These are phyloP conservation scores for Sebastolobus alascanus DNA, from an alignment of 2,797 vertebrate genomes.

Conservation along the genomic window DNA sequence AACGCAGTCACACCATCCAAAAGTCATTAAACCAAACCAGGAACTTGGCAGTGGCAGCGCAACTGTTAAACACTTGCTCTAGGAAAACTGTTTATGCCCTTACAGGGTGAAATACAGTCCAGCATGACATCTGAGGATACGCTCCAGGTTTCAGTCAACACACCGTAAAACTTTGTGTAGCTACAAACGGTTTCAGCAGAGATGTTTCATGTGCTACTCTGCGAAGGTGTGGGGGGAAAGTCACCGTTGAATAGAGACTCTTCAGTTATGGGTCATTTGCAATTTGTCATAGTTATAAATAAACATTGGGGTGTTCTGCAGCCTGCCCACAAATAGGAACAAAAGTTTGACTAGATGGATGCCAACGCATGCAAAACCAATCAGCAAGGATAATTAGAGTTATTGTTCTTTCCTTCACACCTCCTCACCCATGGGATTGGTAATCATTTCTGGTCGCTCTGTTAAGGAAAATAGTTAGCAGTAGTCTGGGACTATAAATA, in stretches of 20 bases:
- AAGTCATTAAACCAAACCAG: slow-evolving; percentile 72
- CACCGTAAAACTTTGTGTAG: slow-evolving; percentile 58
- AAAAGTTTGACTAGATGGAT: slow-evolving; percentile 55
- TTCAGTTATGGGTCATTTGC: slow-evolving; percentile 39
- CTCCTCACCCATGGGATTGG: slow-evolving; percentile 45
- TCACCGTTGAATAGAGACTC: slow-evolving; percentile 33
- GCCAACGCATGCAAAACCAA: slow-evolving; percentile 62
- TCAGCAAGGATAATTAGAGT: slow-evolving; percentile 60
- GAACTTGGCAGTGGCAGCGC: slow-evolving; percentile 50
- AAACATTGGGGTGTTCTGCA: slow-evolving; percentile 37
- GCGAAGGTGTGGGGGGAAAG: slow-evolving; percentile 33
- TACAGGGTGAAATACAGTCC: slow-evolving; percentile 61
- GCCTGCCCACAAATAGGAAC: slow-evolving; percentile 47
- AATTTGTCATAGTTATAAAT: slow-evolving; percentile 64
- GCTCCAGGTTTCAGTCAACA: slow-evolving; percentile 66
- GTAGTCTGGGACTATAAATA: slow-evolving; percentile 13
- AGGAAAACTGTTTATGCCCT: slow-evolving; percentile 62
- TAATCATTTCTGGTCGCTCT: slow-evolving; percentile 41
- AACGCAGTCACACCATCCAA: slow-evolving; percentile 57
- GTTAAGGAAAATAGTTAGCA: slow-evolving; percentile 10
- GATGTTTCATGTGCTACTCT: slow-evolving; percentile 46
- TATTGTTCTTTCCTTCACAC: slow-evolving; percentile 66
- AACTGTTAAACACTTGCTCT: slow-evolving; percentile 60
- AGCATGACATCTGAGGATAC: slow-evolving; percentile 65
- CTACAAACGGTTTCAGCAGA: slow-evolving; percentile 26